Evolutionary conservation across 2,113 vertebrate species (phyloP).

Genomic region (Myanophis thanlyinensis): DNA sequence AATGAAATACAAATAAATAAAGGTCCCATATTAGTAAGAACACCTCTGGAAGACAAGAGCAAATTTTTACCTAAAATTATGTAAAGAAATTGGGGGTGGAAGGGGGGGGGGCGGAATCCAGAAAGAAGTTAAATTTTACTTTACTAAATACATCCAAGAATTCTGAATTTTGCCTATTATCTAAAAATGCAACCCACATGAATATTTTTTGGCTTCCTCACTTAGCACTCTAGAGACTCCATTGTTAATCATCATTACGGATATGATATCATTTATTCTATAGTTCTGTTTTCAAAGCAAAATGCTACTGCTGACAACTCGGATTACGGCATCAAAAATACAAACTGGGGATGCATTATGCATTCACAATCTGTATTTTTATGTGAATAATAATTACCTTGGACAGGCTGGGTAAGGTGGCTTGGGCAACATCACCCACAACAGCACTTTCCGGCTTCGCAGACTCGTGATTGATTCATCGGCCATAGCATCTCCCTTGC

Average conservation of each 20-base stretch:
- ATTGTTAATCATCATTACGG: not conserved
- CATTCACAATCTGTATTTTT: not conserved
- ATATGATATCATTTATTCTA: too few species aligned
- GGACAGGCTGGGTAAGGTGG: not conserved
- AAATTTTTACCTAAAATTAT: not conserved
- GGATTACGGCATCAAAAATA: not conserved
- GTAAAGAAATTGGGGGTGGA: not conserved
- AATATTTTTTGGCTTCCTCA: not conserved
- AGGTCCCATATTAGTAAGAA: too few species aligned
- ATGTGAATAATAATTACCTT: not conserved
- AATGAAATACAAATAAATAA: not conserved
- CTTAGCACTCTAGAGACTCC: not conserved
- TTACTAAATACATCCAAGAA: not conserved
- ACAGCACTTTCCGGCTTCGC: not conserved
- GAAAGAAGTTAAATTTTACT: not conserved
- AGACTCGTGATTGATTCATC: not conserved
- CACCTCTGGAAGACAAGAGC: not conserved
- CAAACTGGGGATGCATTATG: not conserved
- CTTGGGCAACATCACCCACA: not conserved
- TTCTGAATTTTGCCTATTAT: not conserved
- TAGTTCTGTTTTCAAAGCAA: not conserved
- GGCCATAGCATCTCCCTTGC: not conserved
- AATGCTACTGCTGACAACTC: not conserved
- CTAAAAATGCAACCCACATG: not conserved
- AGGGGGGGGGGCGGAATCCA: not conserved